phyloP scores from a whole-genome alignment of 2,797 vertebrate genomes.

The Eospalax fontanierii region DNA sequence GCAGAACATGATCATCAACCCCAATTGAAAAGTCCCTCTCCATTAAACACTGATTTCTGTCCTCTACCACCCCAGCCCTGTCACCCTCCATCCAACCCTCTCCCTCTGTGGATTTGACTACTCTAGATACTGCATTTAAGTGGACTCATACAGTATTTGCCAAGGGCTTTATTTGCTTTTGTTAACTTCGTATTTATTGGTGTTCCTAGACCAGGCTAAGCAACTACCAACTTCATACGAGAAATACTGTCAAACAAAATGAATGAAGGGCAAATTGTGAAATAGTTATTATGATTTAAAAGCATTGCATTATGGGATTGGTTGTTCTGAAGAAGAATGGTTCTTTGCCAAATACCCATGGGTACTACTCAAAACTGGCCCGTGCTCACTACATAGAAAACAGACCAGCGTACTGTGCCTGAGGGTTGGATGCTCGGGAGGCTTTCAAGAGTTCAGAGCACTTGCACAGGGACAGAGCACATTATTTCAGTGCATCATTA shows the following conservation, averaged over 20 bases:
- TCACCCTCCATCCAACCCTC: background rate
- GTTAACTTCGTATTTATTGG: background rate
- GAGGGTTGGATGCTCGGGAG: fast-evolving
- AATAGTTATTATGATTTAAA: conserved; percentile 18
- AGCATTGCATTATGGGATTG: conserved; percentile 27
- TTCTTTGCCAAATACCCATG: background rate
- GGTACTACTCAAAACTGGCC: background rate
- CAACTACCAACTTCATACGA: background rate
- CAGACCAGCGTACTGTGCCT: background rate
- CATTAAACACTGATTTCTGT: background rate
- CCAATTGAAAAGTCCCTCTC: background rate
- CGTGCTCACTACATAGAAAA: background rate
- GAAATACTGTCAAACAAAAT: conserved; percentile 9
- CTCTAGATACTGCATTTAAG: too few species aligned
- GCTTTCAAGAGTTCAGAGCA: background rate
- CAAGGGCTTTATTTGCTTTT: background rate
- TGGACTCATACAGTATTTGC: background rate
- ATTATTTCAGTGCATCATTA: background rate
- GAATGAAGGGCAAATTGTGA: background rate
- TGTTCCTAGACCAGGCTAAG: background rate
- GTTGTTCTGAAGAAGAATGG: background rate
- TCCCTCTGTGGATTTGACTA: too few species aligned
- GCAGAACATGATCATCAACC: background rate
- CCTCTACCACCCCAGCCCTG: background rate
- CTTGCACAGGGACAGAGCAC: background rate